phyloP scores from a whole-genome alignment of 2,888 invertebrate species.

The Agrotis puta region DNA sequence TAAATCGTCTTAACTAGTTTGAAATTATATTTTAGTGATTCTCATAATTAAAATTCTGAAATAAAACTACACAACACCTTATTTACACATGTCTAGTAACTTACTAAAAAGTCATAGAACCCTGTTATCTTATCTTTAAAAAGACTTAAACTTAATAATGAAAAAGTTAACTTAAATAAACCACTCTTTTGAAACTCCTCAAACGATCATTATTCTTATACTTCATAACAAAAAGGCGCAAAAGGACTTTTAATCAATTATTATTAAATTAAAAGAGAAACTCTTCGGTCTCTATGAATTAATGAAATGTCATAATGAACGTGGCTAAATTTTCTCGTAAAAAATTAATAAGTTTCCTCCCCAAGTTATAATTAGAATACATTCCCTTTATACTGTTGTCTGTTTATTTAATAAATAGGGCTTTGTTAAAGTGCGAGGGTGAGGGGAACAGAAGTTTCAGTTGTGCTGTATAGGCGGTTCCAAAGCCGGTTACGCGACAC shows the following conservation, averaged over 20 bases:
- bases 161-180: background rate
- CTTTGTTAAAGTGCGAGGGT: conserved; percentile 65
- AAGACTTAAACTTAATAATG: background rate
- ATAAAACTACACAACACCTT: too few species aligned
- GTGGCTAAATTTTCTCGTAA: conserved; percentile 45
- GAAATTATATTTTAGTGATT: too few species aligned
- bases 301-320: conserved; percentile 43
- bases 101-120: too few species aligned
- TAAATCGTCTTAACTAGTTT: too few species aligned
- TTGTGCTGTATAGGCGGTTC: too few species aligned
- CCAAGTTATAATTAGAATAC: conserved; percentile 70
- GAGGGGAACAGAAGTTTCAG: conserved; percentile 38
- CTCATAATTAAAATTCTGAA: too few species aligned
- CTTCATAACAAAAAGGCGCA: background rate
- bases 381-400: conserved; percentile 73
- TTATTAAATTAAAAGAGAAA: conserved; percentile 47
- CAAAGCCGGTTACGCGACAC: too few species aligned
- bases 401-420: conserved; percentile 77
- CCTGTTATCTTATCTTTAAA: too few species aligned
- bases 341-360: conserved; percentile 60
- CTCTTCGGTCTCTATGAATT: conserved; percentile 43
- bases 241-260: conserved; percentile 42
- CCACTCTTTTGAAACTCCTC: background rate
- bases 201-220: background rate
- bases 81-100: too few species aligned